Percentiles rank a stretch among this genome's conserved stretches.
Evolutionary conservation across 2,888 invertebrate genomes (phyloP).

Genomic region (Xestia sexstrigata): DNA sequence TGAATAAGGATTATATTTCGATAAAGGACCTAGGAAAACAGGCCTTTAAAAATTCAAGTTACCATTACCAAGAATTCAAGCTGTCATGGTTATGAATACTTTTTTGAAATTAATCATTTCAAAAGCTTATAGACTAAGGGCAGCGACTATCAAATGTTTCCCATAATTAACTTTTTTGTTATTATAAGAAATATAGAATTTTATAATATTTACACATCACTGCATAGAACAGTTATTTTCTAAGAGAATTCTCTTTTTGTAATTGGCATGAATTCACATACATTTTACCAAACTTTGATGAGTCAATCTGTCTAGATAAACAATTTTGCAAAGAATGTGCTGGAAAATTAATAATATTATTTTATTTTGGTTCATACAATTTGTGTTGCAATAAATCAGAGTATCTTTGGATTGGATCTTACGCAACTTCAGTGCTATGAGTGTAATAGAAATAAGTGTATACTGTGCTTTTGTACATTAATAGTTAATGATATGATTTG

Average conservation of each 20-base stretch:
- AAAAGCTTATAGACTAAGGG: constrained; percentile 42
- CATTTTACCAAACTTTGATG: constrained; percentile 25
- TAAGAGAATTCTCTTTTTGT: constrained; percentile 32
- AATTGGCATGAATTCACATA: constrained; percentile 31
- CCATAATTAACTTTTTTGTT: constrained; percentile 26
- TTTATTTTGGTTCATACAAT: constrained; percentile 32
- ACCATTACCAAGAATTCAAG: constrained; percentile 60
- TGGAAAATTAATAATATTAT: constrained; percentile 5
- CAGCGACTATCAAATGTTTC: constrained; percentile 35
- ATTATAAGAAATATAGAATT: constrained; percentile 32
- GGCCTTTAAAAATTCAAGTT: constrained; percentile 63
- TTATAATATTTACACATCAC: constrained; percentile 46
- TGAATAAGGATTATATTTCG: constrained; percentile 53
- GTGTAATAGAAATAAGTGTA: constrained; percentile 71
- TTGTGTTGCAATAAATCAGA: constrained; percentile 35
- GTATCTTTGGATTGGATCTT: constrained; percentile 51
- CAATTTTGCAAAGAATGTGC: constrained; percentile 22
- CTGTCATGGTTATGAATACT: constrained; percentile 47
- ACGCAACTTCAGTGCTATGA: constrained; percentile 61
- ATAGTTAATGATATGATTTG: constrained; percentile 68
- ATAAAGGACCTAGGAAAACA: constrained; percentile 51
- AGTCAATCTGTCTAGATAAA: constrained; percentile 44
- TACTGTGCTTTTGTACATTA: constrained; percentile 78
- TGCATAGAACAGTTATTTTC: constrained; percentile 42
- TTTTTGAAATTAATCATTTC: constrained; percentile 31